Evolutionary conservation across 2,888 invertebrate species (phyloP).

Genomic region (Myopa testacea): DNA sequence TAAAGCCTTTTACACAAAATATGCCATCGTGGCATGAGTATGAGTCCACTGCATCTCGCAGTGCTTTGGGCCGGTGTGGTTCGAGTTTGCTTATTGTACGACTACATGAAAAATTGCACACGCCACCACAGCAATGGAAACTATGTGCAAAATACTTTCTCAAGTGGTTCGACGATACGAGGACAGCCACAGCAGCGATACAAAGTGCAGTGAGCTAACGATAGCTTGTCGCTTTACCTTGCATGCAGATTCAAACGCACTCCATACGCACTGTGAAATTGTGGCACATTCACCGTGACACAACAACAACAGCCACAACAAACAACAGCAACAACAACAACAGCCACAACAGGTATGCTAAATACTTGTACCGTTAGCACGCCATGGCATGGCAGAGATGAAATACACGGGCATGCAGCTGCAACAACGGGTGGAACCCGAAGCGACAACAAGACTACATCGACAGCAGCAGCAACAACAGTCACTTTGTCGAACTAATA

Average conservation of each 20-base stretch:
- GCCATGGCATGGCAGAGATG: not conserved
- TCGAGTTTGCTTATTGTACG: too few relatives aligned
- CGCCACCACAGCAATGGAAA: not conserved
- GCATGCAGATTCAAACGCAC: not conserved
- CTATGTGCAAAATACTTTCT: not conserved
- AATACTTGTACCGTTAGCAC: not conserved
- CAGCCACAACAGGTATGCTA: not conserved
- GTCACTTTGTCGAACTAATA: constrained; percentile 54
- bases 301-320: not conserved
- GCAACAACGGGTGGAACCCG: not conserved
- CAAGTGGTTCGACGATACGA: not conserved
- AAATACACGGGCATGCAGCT: not conserved
- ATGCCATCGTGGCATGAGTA: too few relatives aligned
- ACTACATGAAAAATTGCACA: too few relatives aligned
- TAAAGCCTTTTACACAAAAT: too few relatives aligned
- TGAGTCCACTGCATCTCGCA: too few relatives aligned
- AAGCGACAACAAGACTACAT: not conserved
- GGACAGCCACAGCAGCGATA: not conserved
- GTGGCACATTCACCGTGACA: not conserved
- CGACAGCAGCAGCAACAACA: constrained; percentile 28
- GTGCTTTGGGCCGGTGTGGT: too few relatives aligned
- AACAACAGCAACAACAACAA: not conserved
- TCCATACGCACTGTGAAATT: not conserved
- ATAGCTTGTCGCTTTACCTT: not conserved
- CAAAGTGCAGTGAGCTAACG: not conserved